These are phyloP conservation scores for Pelecanoides urinatrix DNA, from an alignment of 2,113 vertebrate species.

Conservation along the genomic window DNA sequence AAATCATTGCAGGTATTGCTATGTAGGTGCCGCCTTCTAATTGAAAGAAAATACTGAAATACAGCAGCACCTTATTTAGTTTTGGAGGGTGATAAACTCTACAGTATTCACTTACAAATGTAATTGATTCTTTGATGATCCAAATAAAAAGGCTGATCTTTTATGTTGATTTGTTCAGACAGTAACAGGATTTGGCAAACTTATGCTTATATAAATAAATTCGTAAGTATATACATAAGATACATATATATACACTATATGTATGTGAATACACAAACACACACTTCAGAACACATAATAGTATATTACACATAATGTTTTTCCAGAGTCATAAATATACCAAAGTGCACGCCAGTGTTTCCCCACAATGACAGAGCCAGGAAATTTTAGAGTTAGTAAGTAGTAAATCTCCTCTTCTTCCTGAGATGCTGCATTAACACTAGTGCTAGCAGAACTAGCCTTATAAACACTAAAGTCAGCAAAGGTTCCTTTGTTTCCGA, in stretches of 20 bases:
- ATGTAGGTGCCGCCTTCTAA: not conserved
- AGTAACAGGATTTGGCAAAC: not conserved
- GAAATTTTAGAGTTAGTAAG: not conserved
- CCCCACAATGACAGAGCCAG: not conserved
- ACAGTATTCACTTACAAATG: not conserved
- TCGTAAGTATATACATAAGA: not conserved
- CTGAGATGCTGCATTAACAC: not conserved
- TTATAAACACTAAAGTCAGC: not conserved
- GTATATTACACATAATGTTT: not conserved
- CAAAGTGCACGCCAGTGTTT: not conserved
- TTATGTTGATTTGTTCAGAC: not conserved
- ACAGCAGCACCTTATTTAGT: not conserved
- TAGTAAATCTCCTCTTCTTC: not conserved
- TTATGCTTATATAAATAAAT: not conserved
- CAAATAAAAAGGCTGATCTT: not conserved
- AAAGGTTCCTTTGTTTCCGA: not conserved
- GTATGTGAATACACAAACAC: not conserved
- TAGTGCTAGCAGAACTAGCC: not conserved
- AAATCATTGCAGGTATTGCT: not conserved
- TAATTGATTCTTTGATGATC: not conserved
- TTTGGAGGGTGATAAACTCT: not conserved
- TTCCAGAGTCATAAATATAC: not conserved
- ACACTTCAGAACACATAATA: not conserved
- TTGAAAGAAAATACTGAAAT: not conserved
- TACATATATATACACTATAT: not conserved